Percentiles rank a stretch among this genome's conserved stretches.
Evolutionary conservation across 2,797 vertebrate species (phyloP).

Genomic region (Gila robusta): DNA sequence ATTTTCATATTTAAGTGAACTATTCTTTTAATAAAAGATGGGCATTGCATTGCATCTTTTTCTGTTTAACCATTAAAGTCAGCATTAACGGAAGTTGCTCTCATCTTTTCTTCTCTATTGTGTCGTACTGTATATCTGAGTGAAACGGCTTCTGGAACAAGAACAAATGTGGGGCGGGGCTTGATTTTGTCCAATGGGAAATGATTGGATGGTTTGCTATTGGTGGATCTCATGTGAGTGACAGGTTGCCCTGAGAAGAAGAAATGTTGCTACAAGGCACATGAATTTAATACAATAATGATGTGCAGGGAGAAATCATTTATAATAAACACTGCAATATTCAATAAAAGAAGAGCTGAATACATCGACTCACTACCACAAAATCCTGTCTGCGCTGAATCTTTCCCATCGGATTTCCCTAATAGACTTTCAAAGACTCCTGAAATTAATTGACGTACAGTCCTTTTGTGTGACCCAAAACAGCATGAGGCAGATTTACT

Average conservation of each 20-base stretch:
- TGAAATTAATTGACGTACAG: neutral
- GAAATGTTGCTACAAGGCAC: neutral
- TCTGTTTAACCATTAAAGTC: neutral
- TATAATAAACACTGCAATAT: no score
- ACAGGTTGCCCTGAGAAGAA: neutral
- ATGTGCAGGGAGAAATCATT: neutral
- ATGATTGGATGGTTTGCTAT: neutral
- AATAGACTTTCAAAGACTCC: constrained; percentile 1
- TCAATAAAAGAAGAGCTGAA: neutral
- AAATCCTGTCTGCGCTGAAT: neutral
- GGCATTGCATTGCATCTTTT: neutral
- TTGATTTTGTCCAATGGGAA: neutral
- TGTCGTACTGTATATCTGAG: neutral
- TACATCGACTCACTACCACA: neutral
- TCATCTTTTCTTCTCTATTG: no score
- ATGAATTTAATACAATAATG: neutral
- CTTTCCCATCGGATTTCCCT: neutral
- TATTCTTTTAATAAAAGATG: neutral
- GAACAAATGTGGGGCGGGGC: neutral
- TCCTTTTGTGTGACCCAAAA: neutral
- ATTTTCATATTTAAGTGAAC: neutral
- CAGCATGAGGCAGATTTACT: neutral
- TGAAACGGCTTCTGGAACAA: neutral
- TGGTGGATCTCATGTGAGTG: neutral
- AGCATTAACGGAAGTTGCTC: neutral